Percentiles rank a stretch among this genome's conserved stretches.
These are phyloP conservation scores for Protobothrops flavoviridis DNA, from an alignment of 2,113 vertebrate genomes.

Conservation along the genomic window DNA sequence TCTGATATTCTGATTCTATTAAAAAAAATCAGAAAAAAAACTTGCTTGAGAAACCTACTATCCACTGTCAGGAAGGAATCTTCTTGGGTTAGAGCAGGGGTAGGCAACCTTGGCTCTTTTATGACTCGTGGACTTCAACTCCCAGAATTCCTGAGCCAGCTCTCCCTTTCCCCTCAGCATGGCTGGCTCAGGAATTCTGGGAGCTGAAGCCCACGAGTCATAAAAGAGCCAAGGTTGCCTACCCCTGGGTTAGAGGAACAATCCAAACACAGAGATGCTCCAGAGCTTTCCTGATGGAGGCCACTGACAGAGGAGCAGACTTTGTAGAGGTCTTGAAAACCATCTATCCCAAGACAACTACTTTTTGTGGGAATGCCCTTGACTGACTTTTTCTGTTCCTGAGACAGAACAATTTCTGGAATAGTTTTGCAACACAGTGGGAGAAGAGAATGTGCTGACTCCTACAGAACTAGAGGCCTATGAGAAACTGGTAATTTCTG, in stretches of 20 bases:
- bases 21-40: background rate
- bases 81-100: too few relatives aligned
- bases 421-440: slow-evolving; percentile 44
- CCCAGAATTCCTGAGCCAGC: too few relatives aligned
- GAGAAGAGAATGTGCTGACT: slow-evolving; percentile 31
- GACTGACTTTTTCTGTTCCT: slow-evolving; percentile 50
- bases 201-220: too few relatives aligned
- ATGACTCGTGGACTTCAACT: too few relatives aligned
- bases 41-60: background rate
- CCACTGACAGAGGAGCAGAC: background rate
- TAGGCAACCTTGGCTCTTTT: too few relatives aligned
- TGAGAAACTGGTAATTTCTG: slow-evolving; percentile 32
- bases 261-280: background rate
- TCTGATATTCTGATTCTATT: background rate
- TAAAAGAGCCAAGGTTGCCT: too few relatives aligned
- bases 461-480: slow-evolving; percentile 50
- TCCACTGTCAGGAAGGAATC: background rate
- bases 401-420: slow-evolving; percentile 36
- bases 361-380: slow-evolving; percentile 45
- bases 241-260: background rate
- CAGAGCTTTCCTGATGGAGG: background rate
- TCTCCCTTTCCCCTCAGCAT: too few relatives aligned
- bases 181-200: too few relatives aligned
- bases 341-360: slow-evolving; percentile 13
- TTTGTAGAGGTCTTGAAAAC: slow-evolving; percentile 10